phyloP scores from a whole-genome alignment of 2,888 invertebrate species.

The Melipona bicolor region DNA sequence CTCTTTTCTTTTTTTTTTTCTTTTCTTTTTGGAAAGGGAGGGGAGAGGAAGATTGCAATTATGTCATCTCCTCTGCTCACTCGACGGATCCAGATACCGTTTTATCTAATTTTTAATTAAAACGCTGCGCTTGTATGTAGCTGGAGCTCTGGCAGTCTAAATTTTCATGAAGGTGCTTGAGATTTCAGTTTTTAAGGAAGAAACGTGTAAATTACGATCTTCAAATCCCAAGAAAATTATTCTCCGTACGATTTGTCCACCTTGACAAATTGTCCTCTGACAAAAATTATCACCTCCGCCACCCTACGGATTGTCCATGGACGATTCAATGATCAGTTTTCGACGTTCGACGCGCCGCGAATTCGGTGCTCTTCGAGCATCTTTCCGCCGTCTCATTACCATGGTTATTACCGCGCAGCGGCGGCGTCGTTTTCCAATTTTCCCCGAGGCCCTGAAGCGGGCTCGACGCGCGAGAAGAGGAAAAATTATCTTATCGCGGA shows the following conservation, averaged over 20 bases:
- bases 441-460: conserved; percentile 31
- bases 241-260: neutral
- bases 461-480: conserved; percentile 30
- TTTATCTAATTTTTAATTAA: neutral
- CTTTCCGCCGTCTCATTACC: conserved; percentile 62
- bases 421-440: conserved; percentile 67
- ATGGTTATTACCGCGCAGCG: conserved; percentile 65
- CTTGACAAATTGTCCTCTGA: neutral
- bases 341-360: neutral
- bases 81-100: neutral
- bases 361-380: conserved; percentile 5
- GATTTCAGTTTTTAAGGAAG: neutral
- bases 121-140: too few relatives aligned
- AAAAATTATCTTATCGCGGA: conserved; percentile 80
- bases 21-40: too few relatives aligned
- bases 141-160: neutral
- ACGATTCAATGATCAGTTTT: neutral
- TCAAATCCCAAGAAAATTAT: neutral
- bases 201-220: neutral
- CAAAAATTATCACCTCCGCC: too few relatives aligned
- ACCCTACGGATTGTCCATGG: neutral
- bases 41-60: neutral
- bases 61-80: neutral
- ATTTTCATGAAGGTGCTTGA: neutral
- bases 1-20: neutral